These are phyloP conservation scores for Lichenostomus cassidix DNA, from an alignment of 2,113 vertebrate genomes.

Conservation along the genomic window DNA sequence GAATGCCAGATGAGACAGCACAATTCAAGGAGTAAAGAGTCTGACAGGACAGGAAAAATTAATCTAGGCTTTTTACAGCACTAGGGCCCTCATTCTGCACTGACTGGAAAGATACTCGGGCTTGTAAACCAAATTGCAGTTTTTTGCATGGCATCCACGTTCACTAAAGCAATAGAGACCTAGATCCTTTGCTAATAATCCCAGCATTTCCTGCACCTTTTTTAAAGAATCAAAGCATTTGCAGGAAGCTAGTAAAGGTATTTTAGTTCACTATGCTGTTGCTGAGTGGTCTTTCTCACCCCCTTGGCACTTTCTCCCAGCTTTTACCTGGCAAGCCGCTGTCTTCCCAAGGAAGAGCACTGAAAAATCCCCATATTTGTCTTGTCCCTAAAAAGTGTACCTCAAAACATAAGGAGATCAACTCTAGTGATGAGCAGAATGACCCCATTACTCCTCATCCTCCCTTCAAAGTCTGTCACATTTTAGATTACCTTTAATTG, in stretches of 20 bases:
- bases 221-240: neutral
- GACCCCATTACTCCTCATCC: neutral
- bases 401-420: rapidly evolving
- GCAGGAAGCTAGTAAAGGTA: neutral
- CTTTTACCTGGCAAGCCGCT: neutral
- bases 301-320: neutral
- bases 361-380: neutral
- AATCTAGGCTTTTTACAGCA: neutral
- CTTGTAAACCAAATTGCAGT: neutral
- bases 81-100: neutral
- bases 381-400: neutral
- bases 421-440: neutral
- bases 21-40: neutral
- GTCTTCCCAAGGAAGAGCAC: neutral
- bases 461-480: neutral
- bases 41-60: neutral
- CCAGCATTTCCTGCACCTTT: neutral
- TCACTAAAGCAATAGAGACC: neutral
- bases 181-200: neutral
- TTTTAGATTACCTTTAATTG: neutral
- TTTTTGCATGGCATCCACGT: neutral
- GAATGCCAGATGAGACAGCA: neutral
- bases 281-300: neutral
- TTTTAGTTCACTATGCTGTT: neutral
- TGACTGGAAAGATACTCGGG: neutral